A percentile compares a stretch with the other conserved stretches of the same genome.
phyloP scores from a whole-genome alignment of 1,140 invertebrate species.

The Trichonephila inaurata region DNA sequence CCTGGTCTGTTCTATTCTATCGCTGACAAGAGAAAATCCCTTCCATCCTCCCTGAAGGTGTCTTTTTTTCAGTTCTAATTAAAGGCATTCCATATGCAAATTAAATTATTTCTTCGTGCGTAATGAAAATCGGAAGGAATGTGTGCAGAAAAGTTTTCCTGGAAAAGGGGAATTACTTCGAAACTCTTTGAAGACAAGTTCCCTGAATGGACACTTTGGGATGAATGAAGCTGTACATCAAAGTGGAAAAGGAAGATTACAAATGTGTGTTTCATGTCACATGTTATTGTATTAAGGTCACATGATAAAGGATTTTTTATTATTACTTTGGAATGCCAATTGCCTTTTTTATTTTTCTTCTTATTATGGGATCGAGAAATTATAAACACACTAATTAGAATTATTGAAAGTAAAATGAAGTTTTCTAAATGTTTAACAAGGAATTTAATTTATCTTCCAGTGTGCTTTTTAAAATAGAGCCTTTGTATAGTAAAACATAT shows the following conservation, averaged over 20 bases:
- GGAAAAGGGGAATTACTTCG: not conserved
- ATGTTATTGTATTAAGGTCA: not conserved
- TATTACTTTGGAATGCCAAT: no score
- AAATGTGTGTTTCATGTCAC: not conserved
- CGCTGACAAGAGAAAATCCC: constrained; percentile 5
- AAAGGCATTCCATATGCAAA: constrained; percentile 33
- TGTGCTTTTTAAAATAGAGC: no score
- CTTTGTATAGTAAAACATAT: no score
- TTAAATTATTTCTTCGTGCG: constrained; percentile 44
- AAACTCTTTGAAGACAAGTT: constrained; percentile 9
- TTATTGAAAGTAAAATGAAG: no score
- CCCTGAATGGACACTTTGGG: not conserved
- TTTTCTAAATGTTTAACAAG: no score
- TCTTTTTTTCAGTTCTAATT: constrained; percentile 18
- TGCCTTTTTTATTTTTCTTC: no score
- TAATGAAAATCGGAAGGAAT: constrained; percentile 9
- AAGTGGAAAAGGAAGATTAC: not conserved
- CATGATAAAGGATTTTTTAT: not conserved
- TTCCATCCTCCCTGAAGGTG: not conserved
- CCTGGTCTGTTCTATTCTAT: not conserved
- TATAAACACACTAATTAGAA: no score
- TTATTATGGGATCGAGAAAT: no score
- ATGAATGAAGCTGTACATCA: not conserved
- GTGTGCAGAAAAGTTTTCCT: not conserved
- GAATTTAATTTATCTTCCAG: no score